phyloP scores from a whole-genome alignment of 2,888 invertebrate species.

The Dasysyrphus albostriatus region DNA sequence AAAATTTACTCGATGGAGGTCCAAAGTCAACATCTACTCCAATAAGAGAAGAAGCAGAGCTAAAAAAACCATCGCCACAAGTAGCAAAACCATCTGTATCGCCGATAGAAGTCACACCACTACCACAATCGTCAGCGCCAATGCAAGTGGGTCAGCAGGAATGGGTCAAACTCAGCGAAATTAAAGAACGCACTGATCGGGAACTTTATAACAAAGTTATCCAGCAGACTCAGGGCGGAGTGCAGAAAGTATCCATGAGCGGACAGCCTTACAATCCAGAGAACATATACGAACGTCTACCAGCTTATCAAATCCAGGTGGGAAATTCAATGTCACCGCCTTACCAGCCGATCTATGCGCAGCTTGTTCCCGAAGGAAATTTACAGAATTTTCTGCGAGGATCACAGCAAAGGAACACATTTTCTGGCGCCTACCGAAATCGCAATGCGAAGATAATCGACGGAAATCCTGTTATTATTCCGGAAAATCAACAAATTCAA shows the following conservation, averaged over 20 bases:
- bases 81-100: conserved; percentile 52
- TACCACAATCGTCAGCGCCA: conserved; percentile 24
- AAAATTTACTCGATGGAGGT: conserved; percentile 77
- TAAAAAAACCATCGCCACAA: conserved; percentile 46
- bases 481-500: conserved; percentile 56
- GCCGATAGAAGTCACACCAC: conserved; percentile 62
- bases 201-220: conserved; percentile 81
- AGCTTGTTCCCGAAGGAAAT: conserved; percentile 72
- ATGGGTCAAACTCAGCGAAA: conserved; percentile 82
- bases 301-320: conserved; percentile 67
- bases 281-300: conserved; percentile 81
- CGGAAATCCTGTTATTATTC: conserved; percentile 76
- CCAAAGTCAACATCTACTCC: conserved; percentile 79
- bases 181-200: conserved; percentile 82
- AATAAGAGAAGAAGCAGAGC: conserved; percentile 63
- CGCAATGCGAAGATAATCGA: conserved; percentile 80
- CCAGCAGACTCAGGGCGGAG: conserved; percentile 78
- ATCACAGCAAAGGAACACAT: conserved; percentile 82
- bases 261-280: conserved; percentile 76
- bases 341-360: conserved; percentile 70
- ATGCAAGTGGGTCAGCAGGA: conserved; percentile 79
- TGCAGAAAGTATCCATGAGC: conserved; percentile 4
- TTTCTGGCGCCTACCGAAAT: conserved; percentile 80
- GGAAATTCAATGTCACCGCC: conserved; percentile 61
- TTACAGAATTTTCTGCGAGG: conserved; percentile 80